Percentiles rank a stretch among this genome's conserved stretches.
These are phyloP conservation scores for Exephanes ischioxanthus DNA, from an alignment of 2,888 invertebrate species.

Conservation along the genomic window DNA sequence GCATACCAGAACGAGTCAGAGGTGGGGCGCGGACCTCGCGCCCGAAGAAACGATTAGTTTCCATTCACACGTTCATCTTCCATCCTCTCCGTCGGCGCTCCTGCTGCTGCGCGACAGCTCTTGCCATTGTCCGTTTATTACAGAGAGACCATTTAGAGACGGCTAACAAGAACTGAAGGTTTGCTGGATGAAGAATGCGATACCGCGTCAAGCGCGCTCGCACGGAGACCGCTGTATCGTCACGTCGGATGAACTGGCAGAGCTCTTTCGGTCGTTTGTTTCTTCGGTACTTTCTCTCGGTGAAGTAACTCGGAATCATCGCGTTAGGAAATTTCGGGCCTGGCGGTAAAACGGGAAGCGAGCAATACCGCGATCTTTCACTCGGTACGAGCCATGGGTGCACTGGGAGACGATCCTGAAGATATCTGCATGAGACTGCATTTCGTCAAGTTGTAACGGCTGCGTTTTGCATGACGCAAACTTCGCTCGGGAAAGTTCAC, in stretches of 20 bases:
- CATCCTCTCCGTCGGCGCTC: slow-evolving; percentile 42
- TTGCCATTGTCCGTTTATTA: slow-evolving; percentile 70
- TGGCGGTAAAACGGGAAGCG: background rate
- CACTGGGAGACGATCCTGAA: too few relatives aligned
- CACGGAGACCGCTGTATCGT: slow-evolving; percentile 28
- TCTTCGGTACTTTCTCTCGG: background rate
- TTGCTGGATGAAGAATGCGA: slow-evolving; percentile 39
- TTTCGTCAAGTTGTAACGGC: too few relatives aligned
- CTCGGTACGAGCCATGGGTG: too few relatives aligned
- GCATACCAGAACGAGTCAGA: slow-evolving; percentile 45
- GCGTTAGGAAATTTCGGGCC: background rate
- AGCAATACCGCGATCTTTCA: too few relatives aligned
- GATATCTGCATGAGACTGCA: too few relatives aligned
- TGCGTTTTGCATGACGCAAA: too few relatives aligned
- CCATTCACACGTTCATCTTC: slow-evolving; percentile 73
- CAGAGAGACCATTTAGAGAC: slow-evolving; percentile 64
- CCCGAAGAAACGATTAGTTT: slow-evolving; percentile 73
- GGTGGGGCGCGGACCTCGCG: slow-evolving; percentile 65
- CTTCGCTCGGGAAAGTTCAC: too few relatives aligned
- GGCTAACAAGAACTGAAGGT: slow-evolving; percentile 48
- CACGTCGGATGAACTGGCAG: background rate
- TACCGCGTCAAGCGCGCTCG: background rate
- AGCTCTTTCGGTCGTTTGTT: background rate
- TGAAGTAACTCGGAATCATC: background rate
- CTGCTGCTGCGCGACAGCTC: slow-evolving; percentile 60